Evolutionary conservation across 1,140 invertebrate genomes (phyloP).

Genomic region (Pogonus chalceus): DNA sequence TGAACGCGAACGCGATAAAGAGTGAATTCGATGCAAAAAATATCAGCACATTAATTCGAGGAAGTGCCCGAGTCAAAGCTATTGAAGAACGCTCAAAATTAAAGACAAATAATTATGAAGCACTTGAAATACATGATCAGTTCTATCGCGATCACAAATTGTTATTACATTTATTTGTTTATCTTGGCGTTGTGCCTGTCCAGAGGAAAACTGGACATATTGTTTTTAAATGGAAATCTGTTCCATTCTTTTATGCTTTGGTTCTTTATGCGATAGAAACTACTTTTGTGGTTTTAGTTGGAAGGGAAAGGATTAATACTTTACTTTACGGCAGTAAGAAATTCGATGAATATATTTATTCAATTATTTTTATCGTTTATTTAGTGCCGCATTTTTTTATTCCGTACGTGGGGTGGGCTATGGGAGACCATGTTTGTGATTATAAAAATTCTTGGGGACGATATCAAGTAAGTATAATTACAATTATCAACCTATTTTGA

Average conservation of each 20-base stretch:
- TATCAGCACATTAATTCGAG: not conserved
- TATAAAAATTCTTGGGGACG: conserved; percentile 52
- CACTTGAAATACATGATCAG: conserved; percentile 45
- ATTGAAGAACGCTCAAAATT: conserved; percentile 35
- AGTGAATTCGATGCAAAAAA: not conserved
- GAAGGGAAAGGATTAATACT: conserved; percentile 45
- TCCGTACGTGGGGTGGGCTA: conserved; percentile 52
- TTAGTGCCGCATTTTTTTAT: conserved; percentile 52
- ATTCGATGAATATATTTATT: conserved; percentile 54
- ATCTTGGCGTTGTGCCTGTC: conserved; percentile 49
- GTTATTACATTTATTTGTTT: conserved; percentile 44
- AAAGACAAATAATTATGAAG: conserved; percentile 40
- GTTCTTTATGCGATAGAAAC: conserved; percentile 45
- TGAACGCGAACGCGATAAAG: not conserved
- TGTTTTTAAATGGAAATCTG: conserved; percentile 46
- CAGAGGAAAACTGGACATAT: conserved; percentile 38
- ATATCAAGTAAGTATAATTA: conserved; percentile 37
- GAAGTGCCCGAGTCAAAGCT: conserved; percentile 26
- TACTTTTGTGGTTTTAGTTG: conserved; percentile 41
- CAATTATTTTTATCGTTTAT: conserved; percentile 49
- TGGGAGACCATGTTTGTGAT: conserved; percentile 47
- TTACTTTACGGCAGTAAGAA: conserved; percentile 40
- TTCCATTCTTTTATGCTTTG: conserved; percentile 45
- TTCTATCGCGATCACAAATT: conserved; percentile 54
- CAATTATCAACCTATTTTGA: not conserved